Base-by-base conservation (phyloP, 2,797 vertebrate genomes). In the Manis crassicaudata region DNA sequence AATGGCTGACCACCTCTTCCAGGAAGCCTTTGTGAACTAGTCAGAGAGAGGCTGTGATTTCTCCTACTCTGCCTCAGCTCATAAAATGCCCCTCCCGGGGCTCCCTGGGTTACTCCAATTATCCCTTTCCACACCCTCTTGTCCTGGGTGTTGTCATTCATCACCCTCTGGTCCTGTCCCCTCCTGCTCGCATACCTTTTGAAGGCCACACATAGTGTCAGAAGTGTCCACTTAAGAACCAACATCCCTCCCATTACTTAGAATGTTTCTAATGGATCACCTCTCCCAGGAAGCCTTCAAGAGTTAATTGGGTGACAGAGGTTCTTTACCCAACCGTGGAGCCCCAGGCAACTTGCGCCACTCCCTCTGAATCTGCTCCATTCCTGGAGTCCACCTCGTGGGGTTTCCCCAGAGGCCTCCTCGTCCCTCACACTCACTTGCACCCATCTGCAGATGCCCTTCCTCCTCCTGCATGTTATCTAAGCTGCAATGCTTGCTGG, bases 21-120 rank as follows among this genome's bases (percentile, higher is more conserved):
- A 85, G 87, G 87, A 97, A 92, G 93, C 23, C 65, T 90, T n/a
- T 62, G 50, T 77, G 82, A 86, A 23, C 25, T 50, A 56, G 29
- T 87, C 50, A 87, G 35, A 56, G 60, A 88, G 72, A 79, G 60
- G 75, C 37, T 70, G n/a, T 73, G 87, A 91, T 81, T 83, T 87
- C 89, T 92, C 50, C 65, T 83, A 56, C 7, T 83, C 35, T 46
- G 52, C 62, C 76, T 94, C 58, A 79, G 29, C 60, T 68, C 54
- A 18, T 90, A 88, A 94, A 93, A 43, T 37, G n/a, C 40, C 29
- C 17, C 76, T 79, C 89, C 50, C 0, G 7, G 76, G 86, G 52
- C 54, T 95, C 58, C 50, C 20, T 27, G 25, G 56, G 75, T 56
- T 35, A 67, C 80, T 65, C 40, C 46, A 35, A 21, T 80, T 63